Evolutionary conservation across 2,113 vertebrate species (phyloP).

Genomic region (Syngnathus typhle): DNA sequence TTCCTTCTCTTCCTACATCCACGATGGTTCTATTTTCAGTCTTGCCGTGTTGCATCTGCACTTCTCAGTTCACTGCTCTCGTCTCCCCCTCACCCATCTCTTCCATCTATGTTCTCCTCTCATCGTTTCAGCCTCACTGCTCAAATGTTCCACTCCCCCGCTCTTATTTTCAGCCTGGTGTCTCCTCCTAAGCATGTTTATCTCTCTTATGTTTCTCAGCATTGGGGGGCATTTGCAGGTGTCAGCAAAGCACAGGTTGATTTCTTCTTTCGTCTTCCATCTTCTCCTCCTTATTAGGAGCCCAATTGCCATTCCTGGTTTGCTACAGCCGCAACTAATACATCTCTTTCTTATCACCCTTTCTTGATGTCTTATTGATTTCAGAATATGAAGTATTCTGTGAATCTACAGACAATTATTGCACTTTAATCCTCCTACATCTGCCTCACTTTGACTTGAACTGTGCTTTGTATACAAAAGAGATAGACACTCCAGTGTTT

Average conservation of each 20-base stretch:
- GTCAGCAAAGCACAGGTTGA: conserved; percentile 35
- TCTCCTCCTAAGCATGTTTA: conserved; percentile 27
- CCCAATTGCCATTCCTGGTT: background rate
- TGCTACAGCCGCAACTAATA: conserved; percentile 4
- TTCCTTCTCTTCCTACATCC: conserved; percentile 10
- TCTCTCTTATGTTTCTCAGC: conserved; percentile 13
- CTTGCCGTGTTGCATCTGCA: conserved; percentile 30
- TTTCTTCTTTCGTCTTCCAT: conserved; percentile 7
- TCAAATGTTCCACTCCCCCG: conserved; percentile 29
- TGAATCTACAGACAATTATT: background rate
- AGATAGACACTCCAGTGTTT: background rate
- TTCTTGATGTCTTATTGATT: background rate
- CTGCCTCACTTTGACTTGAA: background rate
- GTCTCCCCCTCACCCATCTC: conserved; percentile 38
- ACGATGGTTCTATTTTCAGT: conserved; percentile 46
- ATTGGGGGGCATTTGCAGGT: conserved; percentile 40
- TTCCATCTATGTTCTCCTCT: conserved; percentile 33
- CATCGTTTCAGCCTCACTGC: conserved; percentile 53
- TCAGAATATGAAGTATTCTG: background rate
- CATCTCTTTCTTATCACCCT: background rate
- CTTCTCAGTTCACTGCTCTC: conserved; percentile 26
- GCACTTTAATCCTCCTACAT: background rate
- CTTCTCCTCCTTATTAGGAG: conserved; percentile 5
- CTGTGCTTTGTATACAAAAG: background rate
- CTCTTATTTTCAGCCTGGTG: conserved; percentile 11